Base-by-base conservation (phyloP, 2,797 vertebrate genomes). In the Loris lydekkerianus region DNA sequence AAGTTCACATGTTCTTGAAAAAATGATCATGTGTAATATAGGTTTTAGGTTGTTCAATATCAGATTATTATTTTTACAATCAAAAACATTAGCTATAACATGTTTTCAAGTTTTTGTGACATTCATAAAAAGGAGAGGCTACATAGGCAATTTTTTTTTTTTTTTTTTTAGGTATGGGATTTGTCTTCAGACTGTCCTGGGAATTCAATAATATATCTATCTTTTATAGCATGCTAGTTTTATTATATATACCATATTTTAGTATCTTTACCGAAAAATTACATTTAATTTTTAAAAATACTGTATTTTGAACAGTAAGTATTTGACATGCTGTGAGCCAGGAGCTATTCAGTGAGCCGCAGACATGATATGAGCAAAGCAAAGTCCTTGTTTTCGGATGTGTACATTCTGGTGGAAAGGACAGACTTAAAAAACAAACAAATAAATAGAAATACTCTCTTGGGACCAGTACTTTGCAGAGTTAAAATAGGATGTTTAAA, bases 231-330 rank as follows among this genome's bases (percentile, higher is more conserved):
- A 27, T 40, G 5, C 43, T 75, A 56, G 17, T 60, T 61, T 76
- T 95, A 40, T 83, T 78, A 27, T 13, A 56, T 29, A 58, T 73
- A 72, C 9, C 21, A 75, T 18, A 5, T 23, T 86, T 92, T 84
- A 82, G 7, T 65, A 27, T 85, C 27, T 86, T 78, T 56, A 78
- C 56, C 11, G 65, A 29, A 93, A 93, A 97, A 84, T 31, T 76
- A 53, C 21, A 49, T 84, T 93, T 3, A 25, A 77, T 85, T 58
- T 7, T n/a, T 20, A 67, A 89, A 78, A 46, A 15, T 29, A 58
- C 60, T 53, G 61, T 76, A 93, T 86, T 31, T 43, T 58, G 11
- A 92, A 53, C 63, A 70, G 0, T 34, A 81, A 13, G 73, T 56
- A 76, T 72, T 91, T 84, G 56, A 31, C 5, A 77, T 84, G 8